Evolutionary conservation across 2,797 vertebrate genomes (phyloP).

Genomic region (Chiroxiphia lanceolata): DNA sequence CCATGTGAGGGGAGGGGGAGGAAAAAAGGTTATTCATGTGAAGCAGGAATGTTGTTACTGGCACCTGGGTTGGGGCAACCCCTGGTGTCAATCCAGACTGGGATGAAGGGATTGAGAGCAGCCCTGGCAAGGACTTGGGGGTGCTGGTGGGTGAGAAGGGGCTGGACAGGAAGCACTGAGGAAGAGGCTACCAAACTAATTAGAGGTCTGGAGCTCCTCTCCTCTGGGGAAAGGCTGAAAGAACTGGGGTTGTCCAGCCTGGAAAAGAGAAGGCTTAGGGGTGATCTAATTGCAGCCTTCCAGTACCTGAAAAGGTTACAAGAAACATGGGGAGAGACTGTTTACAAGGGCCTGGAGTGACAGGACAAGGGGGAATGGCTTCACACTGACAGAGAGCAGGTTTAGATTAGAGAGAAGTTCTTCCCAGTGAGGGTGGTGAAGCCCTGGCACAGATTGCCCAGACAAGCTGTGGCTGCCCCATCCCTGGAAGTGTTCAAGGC

Average conservation of each 20-base stretch:
- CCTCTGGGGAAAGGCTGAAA: neutral
- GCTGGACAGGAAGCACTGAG: neutral
- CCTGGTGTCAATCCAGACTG: neutral
- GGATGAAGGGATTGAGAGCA: neutral
- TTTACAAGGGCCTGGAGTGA: neutral
- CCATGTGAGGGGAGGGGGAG: fast-evolving
- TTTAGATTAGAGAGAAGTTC: neutral
- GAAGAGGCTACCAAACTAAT: neutral
- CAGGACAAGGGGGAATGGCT: neutral
- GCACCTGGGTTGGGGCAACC: neutral
- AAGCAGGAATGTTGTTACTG: neutral
- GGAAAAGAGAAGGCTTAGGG: neutral
- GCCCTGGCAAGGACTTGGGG: neutral
- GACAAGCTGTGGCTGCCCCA: neutral
- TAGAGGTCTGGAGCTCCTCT: neutral
- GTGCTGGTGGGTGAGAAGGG: neutral
- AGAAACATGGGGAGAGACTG: fast-evolving
- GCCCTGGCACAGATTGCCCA: neutral
- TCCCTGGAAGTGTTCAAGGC: neutral
- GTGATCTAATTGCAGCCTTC: neutral
- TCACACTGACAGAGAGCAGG: neutral
- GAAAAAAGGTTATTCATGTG: neutral
- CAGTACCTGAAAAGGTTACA: neutral
- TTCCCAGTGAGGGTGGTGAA: neutral
- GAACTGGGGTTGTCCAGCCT: neutral